Conservation (phyloP, 92 coral and sea anemone genomes). For the Paramuricea clavata region DNA sequence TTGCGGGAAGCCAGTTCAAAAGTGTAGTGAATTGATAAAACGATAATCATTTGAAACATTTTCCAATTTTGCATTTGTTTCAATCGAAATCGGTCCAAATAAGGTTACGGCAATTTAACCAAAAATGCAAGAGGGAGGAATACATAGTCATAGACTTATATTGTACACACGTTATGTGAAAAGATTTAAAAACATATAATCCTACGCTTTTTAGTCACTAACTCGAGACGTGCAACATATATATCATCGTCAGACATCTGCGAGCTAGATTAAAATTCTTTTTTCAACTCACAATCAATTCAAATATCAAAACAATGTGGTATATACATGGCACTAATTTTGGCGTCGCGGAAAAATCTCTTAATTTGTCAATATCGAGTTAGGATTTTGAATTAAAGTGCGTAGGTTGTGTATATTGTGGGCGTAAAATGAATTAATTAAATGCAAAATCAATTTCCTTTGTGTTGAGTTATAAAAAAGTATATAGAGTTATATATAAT, state of each 20-base stretch:
- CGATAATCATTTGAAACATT: too few relatives aligned
- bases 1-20: too few relatives aligned
- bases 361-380: slow-evolving; percentile 1
- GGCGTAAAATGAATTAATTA: slow-evolving; percentile 1
- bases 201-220: too few relatives aligned
- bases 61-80: too few relatives aligned
- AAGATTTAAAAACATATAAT: too few relatives aligned
- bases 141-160: too few relatives aligned
- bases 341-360: background rate
- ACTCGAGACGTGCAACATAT: background rate
- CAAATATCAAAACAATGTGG: slow-evolving; percentile 15
- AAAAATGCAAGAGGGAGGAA: too few relatives aligned
- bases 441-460: background rate
- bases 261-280: background rate
- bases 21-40: too few relatives aligned
- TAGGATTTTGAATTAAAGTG: background rate
- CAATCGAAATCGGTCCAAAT: too few relatives aligned
- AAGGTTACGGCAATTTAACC: too few relatives aligned
- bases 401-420: background rate
- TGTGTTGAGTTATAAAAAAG: background rate
- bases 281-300: background rate
- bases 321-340: slow-evolving; percentile 13
- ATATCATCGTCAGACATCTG: slow-evolving; percentile 7
- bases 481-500: too few relatives aligned
- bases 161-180: too few relatives aligned